These are phyloP conservation scores for Gobio gobio DNA, from an alignment of 2,113 vertebrate species.

Conservation along the genomic window DNA sequence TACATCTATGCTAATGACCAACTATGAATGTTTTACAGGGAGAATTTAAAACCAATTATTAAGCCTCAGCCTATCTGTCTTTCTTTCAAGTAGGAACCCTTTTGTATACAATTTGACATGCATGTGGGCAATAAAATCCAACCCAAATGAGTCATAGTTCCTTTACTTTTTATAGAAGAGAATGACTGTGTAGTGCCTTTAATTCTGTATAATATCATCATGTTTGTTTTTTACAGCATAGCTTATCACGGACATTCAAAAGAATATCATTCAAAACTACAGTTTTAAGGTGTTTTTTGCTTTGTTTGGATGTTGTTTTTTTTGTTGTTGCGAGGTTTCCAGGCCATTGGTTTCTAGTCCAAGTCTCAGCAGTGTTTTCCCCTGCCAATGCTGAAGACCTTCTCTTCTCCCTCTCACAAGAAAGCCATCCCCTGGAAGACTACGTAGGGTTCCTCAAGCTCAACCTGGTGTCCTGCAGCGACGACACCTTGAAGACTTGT, in stretches of 20 bases:
- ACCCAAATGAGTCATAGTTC: constrained; percentile 3
- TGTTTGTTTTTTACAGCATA: background rate
- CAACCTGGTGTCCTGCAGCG: no score
- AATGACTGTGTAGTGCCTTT: background rate
- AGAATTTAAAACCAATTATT: constrained; percentile 54
- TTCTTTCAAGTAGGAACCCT: background rate
- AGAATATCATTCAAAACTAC: background rate
- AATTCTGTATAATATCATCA: background rate
- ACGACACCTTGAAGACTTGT: no score
- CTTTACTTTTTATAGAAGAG: background rate
- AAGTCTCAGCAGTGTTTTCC: no score
- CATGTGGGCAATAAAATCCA: constrained; percentile 1
- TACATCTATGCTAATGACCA: constrained; percentile 41
- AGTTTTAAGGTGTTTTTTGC: no score
- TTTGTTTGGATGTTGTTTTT: no score
- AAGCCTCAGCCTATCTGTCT: constrained; percentile 24
- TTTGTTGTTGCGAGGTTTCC: no score
- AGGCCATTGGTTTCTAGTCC: no score
- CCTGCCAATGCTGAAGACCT: no score
- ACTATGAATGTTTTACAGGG: constrained; percentile 35
- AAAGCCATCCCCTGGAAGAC: no score
- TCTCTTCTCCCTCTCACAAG: no score
- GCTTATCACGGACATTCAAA: background rate
- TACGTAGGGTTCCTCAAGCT: no score
- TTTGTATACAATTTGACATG: constrained; percentile 17